Evolutionary conservation across 2,888 invertebrate genomes (phyloP).

Genomic region (Nephrocerus scutellatus): DNA sequence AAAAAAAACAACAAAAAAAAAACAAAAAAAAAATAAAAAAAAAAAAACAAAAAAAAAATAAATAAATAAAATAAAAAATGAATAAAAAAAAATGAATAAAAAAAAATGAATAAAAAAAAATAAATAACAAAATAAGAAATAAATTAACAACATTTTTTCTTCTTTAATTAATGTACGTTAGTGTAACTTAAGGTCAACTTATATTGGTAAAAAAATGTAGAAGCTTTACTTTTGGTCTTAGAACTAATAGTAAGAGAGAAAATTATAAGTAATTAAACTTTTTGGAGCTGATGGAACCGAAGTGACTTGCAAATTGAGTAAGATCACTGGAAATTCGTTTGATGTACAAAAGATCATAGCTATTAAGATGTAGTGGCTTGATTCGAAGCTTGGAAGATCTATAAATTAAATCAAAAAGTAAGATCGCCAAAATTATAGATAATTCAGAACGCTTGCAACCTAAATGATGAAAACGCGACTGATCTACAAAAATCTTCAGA

Average conservation of each 20-base stretch:
- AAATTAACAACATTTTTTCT: conserved; percentile 11
- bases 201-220: conserved; percentile 1
- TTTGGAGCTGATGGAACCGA: conserved; percentile 5
- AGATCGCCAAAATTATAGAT: too few species aligned
- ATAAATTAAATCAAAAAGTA: too few species aligned
- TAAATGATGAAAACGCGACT: too few species aligned
- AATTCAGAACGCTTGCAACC: too few species aligned
- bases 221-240: conserved; percentile 3
- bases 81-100: conserved; percentile 13
- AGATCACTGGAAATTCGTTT: too few species aligned
- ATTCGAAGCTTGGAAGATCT: too few species aligned
- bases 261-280: conserved; percentile 4
- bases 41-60: conserved; percentile 2
- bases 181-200: conserved; percentile 1
- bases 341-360: too few species aligned
- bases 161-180: neutral
- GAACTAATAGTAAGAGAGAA: conserved; percentile 10
- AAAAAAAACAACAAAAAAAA: conserved; percentile 9
- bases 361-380: too few species aligned
- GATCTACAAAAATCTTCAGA: too few species aligned
- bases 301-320: too few species aligned
- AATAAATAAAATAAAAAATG: conserved; percentile 11
- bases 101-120: conserved; percentile 19
- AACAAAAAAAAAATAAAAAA: conserved; percentile 7
- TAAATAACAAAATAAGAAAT: conserved; percentile 18